Percentiles rank a stretch among this genome's conserved stretches.
phyloP scores from a whole-genome alignment of 2,797 vertebrate species.

The Macropodus opercularis region DNA sequence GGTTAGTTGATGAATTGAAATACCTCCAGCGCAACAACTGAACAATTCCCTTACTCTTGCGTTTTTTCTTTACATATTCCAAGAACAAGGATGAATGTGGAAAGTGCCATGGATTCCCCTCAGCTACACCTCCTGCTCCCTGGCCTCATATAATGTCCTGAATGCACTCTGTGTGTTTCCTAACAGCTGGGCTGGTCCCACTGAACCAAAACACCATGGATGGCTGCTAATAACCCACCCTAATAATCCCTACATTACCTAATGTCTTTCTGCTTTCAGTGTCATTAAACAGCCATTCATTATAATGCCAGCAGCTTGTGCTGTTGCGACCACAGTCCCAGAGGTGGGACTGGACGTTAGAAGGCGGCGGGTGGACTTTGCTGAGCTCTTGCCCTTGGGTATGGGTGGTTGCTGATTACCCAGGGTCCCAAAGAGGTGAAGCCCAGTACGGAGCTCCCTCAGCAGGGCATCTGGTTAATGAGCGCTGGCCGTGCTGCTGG shows the following conservation, averaged over 20 bases:
- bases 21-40: conserved; percentile 53
- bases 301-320: conserved; percentile 64
- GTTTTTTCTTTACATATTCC: conserved; percentile 19
- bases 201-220: conserved; percentile 74
- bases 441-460: conserved; percentile 55
- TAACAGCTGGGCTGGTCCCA: conserved; percentile 71
- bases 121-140: conserved; percentile 11
- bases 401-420: conserved; percentile 63
- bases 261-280: conserved; percentile 62
- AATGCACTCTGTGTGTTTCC: conserved; percentile 52
- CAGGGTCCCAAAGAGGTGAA: conserved; percentile 65
- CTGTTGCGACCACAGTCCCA: conserved; percentile 57
- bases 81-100: conserved; percentile 54
- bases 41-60: conserved; percentile 55
- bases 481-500: conserved; percentile 46
- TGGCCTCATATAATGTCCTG: conserved; percentile 44
- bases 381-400: conserved; percentile 51
- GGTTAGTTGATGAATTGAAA: conserved; percentile 62
- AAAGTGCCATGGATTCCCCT: conserved; percentile 47
- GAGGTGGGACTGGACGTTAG: conserved; percentile 36
- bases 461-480: conserved; percentile 64
- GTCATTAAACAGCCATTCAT: conserved; percentile 73
- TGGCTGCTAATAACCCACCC: conserved; percentile 79
- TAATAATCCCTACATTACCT: conserved; percentile 76
- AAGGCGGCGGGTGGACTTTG: conserved; percentile 34